A percentile compares a stretch with the other conserved stretches of the same genome.
phyloP scores from a whole-genome alignment of 2,113 vertebrate genomes.

The Egretta garzetta region DNA sequence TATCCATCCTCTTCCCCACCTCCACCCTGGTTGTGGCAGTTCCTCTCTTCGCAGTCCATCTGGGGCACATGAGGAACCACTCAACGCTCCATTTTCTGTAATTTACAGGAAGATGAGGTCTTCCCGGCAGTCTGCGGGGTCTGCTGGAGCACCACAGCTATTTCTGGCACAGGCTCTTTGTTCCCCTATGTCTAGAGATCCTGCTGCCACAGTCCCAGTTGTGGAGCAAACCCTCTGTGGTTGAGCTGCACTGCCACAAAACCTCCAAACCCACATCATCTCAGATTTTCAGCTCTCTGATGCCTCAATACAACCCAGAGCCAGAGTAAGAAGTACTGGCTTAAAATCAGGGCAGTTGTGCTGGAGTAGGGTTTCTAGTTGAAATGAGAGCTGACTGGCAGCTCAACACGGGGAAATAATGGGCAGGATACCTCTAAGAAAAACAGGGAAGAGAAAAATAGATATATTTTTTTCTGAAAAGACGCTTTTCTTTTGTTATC shows the following conservation, averaged over 20 bases:
- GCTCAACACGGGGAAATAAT: not conserved
- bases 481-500: not conserved
- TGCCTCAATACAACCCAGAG: not conserved
- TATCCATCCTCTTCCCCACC: rapidly evolving
- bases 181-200: not conserved
- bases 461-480: not conserved
- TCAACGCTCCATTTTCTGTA: not conserved
- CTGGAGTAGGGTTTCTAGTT: not conserved
- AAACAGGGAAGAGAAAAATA: not conserved
- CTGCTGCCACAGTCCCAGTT: not conserved
- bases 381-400: not conserved
- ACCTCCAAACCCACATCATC: not conserved
- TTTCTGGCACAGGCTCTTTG: not conserved
- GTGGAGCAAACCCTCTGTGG: not conserved
- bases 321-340: not conserved
- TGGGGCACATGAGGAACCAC: not conserved
- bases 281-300: not conserved
- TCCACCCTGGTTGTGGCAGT: not conserved
- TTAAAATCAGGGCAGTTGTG: not conserved
- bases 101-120: not conserved
- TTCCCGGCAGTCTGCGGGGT: not conserved
- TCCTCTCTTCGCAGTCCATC: not conserved
- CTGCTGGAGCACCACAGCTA: not conserved
- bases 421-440: not conserved
- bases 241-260: not conserved